Conservation (phyloP, 2,888 invertebrate species). For the Tribolium freemani region DNA sequence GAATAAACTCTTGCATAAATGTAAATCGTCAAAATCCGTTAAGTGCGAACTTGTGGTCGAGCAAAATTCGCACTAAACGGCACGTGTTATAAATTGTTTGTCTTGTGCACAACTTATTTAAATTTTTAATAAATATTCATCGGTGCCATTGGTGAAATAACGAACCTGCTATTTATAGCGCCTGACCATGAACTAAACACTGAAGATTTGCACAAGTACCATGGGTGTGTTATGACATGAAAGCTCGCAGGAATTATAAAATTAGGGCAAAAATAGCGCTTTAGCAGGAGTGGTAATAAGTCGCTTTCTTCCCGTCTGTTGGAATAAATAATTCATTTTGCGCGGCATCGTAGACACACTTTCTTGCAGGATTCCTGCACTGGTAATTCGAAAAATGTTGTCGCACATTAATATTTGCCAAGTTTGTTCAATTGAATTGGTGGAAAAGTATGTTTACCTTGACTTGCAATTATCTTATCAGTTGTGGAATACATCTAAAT, state of each 20-base stretch:
- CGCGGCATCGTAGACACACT: not conserved
- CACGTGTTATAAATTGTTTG: no score
- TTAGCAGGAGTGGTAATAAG: no score
- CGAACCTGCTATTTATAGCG: slow-evolving; percentile 58
- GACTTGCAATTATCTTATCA: slow-evolving; percentile 41
- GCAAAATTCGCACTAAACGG: no score
- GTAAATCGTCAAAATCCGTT: no score
- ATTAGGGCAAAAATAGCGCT: no score
- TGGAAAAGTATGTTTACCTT: slow-evolving; percentile 39
- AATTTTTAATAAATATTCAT: slow-evolving; percentile 41
- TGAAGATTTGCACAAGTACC: slow-evolving; percentile 34
- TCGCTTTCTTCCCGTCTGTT: no score
- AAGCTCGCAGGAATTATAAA: not conserved
- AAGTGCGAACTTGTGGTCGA: no score
- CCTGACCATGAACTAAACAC: slow-evolving; percentile 58
- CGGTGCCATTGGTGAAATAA: slow-evolving; percentile 49
- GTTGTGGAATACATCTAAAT: slow-evolving; percentile 17
- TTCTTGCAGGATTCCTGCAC: not conserved
- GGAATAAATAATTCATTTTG: no score
- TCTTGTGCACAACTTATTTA: slow-evolving; percentile 7
- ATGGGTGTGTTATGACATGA: not conserved
- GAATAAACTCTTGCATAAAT: no score
- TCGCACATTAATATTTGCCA: not conserved
- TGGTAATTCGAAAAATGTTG: no score
- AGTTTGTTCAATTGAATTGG: not conserved